Evolutionary conservation across 2,797 vertebrate genomes (phyloP).

Genomic region (Scyliorhinus canicula): DNA sequence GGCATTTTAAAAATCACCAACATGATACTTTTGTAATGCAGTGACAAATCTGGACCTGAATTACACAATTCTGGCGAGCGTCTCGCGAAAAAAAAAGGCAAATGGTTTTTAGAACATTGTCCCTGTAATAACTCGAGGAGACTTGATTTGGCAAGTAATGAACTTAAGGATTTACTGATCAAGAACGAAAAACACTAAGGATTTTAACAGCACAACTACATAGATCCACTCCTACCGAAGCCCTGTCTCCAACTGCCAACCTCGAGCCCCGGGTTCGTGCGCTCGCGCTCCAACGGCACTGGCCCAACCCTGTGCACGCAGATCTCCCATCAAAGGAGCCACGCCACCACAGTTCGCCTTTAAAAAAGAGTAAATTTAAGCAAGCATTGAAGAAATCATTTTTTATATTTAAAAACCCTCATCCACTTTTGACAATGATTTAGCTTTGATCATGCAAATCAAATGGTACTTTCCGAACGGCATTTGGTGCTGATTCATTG

Average conservation of each 20-base stretch:
- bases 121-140: no score
- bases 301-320: no score
- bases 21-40: background rate
- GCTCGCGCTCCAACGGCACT: no score
- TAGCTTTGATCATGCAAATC: constrained; percentile 3
- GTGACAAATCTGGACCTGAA: background rate
- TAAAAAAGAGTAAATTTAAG: background rate
- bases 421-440: background rate
- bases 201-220: no score
- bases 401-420: background rate
- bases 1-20: background rate
- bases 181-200: no score
- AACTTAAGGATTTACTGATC: no score
- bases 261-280: no score
- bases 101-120: background rate
- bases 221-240: no score
- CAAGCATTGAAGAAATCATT: background rate
- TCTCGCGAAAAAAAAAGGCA: background rate
- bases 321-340: no score
- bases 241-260: no score
- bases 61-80: background rate
- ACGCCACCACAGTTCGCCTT: no score
- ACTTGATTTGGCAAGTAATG: no score
- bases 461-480: background rate
- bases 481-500: background rate